Evolutionary conservation across 1,140 invertebrate species (phyloP), one percentile per base, ranked within the genome.

Genomic region (Aleiodes sp.): DNA sequence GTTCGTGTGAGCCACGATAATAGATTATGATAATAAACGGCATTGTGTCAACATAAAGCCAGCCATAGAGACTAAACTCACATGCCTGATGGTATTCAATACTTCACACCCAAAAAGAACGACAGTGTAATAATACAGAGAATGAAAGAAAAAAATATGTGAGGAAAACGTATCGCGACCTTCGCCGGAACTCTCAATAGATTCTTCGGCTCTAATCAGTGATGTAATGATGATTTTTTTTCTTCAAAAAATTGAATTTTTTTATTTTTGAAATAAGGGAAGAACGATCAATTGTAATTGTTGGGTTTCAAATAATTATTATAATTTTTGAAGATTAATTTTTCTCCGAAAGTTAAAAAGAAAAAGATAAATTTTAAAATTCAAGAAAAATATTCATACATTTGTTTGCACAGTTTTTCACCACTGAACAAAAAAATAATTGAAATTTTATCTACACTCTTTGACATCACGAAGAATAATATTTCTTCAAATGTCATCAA

Each of bases 11-110:
- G 78, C 77, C 73, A 74, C 68, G 79, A 82, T 82, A 83, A 82
- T 82, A 81, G 80, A 83, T 83, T 83, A 82, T 80, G 80, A 84
- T 82, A 84, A 82, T 82, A 82, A 81, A 82, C 74, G 76, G 77
- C 75, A 80, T 82, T 84, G 77, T 79, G 78, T 70, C 75, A 75
- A 75, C 76, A 77, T 81, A 80, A 83, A 83, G 75, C 74, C 73
- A 73, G 67, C 62, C 65, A 65, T 37, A 43, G 7, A 70, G 33
- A 66, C 62, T 46, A 33, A 70, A 65, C 35, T 43, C 60, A 14
- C 52, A 28, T 10, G 26, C 21, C 33, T 37, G 33, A n/a, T 59
- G 28, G 31, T 35, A 52, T 65, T 62, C 26, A 43, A 28, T 69
- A 41, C 46, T 43, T 35, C n/a, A 35, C 46, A 69, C 46, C 28